A percentile compares a stretch with the other conserved stretches of the same genome.
Conservation (phyloP, 1,140 invertebrate genomes). For the Drosophila eugracilis region DNA sequence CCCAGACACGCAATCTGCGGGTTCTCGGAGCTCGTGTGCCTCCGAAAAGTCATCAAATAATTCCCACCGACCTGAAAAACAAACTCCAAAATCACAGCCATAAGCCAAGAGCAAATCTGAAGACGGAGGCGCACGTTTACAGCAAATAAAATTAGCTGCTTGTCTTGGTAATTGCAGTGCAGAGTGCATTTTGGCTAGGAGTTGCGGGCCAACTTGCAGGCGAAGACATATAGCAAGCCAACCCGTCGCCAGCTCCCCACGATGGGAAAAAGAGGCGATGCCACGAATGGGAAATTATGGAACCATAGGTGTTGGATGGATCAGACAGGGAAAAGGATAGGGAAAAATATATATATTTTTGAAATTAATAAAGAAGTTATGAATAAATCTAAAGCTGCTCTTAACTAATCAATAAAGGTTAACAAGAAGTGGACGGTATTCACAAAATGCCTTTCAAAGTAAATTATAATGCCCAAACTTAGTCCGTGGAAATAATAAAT, state of each 20-base stretch:
- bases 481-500: background rate
- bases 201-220: slow-evolving; percentile 37
- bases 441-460: background rate
- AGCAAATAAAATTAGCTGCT: slow-evolving; percentile 80
- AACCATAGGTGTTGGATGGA: background rate
- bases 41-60: slow-evolving; percentile 55
- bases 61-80: slow-evolving; percentile 55
- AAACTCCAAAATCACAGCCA: slow-evolving; percentile 18
- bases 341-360: background rate
- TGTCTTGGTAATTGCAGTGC: slow-evolving; percentile 74
- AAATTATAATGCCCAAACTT: background rate
- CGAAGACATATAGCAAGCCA: slow-evolving; percentile 28
- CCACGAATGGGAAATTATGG: slow-evolving; percentile 16
- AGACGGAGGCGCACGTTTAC: slow-evolving; percentile 70
- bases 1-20: slow-evolving; percentile 57
- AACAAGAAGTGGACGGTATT: too few species aligned
- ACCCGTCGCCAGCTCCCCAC: slow-evolving; percentile 47
- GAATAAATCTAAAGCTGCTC: too few species aligned
- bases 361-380: too few species aligned
- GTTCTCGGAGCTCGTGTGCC: too few species aligned
- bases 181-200: slow-evolving; percentile 27
- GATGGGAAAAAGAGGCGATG: slow-evolving; percentile 8
- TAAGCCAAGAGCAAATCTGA: slow-evolving; percentile 18
- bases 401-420: too few species aligned
- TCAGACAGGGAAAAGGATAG: background rate